phyloP scores from a whole-genome alignment of 2,888 invertebrate genomes.

The Girardia tigrina region DNA sequence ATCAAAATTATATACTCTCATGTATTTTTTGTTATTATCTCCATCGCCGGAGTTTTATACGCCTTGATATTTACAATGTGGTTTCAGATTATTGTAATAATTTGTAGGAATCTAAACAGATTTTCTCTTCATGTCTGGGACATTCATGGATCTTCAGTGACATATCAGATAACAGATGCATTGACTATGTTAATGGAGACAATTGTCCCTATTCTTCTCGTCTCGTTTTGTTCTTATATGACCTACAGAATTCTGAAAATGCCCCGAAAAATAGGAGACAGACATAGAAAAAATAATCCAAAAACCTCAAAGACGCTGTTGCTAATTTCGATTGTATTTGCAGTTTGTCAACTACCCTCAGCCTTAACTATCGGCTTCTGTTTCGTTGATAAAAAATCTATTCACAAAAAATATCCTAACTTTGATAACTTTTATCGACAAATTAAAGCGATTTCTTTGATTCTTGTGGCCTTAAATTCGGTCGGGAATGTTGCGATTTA shows the following conservation, averaged over 20 bases:
- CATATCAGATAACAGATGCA: not conserved
- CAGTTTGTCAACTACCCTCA: slow-evolving; percentile 1
- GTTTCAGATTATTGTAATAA: not conserved
- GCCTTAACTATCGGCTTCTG: not conserved
- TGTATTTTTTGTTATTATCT: not conserved
- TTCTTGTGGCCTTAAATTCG: not conserved
- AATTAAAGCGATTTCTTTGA: not conserved
- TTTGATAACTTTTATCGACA: not conserved
- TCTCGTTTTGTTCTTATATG: not conserved
- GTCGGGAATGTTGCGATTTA: not conserved
- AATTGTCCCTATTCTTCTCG: not conserved
- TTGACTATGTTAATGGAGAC: not conserved
- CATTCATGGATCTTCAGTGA: not conserved
- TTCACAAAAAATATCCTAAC: not conserved
- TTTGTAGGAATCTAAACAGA: not conserved
- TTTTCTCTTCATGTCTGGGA: not conserved
- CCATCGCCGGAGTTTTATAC: not conserved
- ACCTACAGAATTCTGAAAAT: not conserved
- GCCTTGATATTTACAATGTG: not conserved
- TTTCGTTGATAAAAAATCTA: not conserved
- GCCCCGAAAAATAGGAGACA: not conserved
- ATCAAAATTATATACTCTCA: not conserved
- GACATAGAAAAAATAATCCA: not conserved
- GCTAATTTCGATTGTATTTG: not conserved
- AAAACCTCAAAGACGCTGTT: not conserved